Evolutionary conservation across 2,888 invertebrate species (phyloP).

Genomic region (Lycaena phlaeas): DNA sequence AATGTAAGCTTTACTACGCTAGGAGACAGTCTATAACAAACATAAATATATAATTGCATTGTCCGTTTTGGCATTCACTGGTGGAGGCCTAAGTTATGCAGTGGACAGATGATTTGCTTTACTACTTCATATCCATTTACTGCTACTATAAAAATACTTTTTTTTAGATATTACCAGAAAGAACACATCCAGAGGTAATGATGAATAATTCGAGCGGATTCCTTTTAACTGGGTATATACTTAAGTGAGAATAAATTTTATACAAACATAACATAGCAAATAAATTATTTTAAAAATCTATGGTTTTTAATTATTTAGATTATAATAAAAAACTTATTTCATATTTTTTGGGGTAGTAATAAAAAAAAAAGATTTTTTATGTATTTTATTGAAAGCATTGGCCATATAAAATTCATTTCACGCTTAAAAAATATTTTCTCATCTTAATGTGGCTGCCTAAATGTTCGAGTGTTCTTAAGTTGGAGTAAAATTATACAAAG

Average conservation of each 20-base stretch:
- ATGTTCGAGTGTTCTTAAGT: not conserved
- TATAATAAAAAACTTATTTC: not conserved
- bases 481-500: not conserved
- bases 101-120: no score
- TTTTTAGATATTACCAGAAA: slow-evolving; percentile 77
- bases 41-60: no score
- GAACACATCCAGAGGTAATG: slow-evolving; percentile 95
- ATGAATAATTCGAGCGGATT: slow-evolving; percentile 94
- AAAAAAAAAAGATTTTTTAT: slow-evolving; percentile 3
- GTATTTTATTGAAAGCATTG: slow-evolving; percentile 6
- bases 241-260: slow-evolving; percentile 35
- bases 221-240: slow-evolving; percentile 81
- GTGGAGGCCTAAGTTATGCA: no score
- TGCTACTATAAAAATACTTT: no score
- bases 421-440: slow-evolving; percentile 1
- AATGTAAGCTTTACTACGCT: no score
- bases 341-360: not conserved
- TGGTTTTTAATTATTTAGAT: no score
- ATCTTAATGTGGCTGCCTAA: not conserved
- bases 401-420: slow-evolving; percentile 4
- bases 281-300: not conserved
- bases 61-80: no score
- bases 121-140: no score
- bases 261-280: not conserved
- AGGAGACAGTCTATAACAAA: no score